Evolutionary conservation across 2,888 invertebrate genomes (phyloP), one percentile per base, ranked within the genome.

Genomic region (Stenolophus ochropezus): DNA sequence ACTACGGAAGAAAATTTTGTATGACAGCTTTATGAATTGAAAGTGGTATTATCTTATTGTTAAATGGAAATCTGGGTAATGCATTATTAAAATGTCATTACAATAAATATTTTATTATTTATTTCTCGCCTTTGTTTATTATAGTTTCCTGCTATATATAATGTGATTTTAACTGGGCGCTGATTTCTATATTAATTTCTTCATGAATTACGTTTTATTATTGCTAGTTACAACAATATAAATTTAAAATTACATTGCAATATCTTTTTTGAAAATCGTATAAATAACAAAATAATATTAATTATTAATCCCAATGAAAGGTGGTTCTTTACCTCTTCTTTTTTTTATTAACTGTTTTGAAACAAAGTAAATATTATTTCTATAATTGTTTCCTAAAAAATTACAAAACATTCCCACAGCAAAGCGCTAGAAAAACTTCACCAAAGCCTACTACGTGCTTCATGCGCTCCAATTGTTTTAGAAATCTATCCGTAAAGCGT

Each of bases 391-490:
- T 42, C 33, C 6, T 11, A 42, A 42, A 6, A 42, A 42, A 42
- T 8, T 8, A 42, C 33, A 1, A 8, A 33, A 42, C 33, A 42
- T 42, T 56, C 18, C 56, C 56, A 8, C 33, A 56, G 20, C 18
- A 56, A 20, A 56, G 56, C 20, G 1, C 21, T 56, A 56, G 20
- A 11, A 18, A 18, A 56, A 20, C 21, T 8, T 20, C 5, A 18
- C 56, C 11, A 49, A 4, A 33, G 18, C 51, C 56, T 8, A 20
- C 25, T 61, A 61, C 61, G 61, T 61, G 61, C 11, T 61, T 61
- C 23, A 61, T 61, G 23, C 61, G 61, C 61, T 61, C 61, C 61
- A 61, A 21, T 61, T 61, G 61, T 61, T 61, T 61, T 61, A 61
- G 61, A 61, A 61, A 61, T 61, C 61, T 61, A 61, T 14, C 61